Base-by-base conservation (phyloP, 2,888 invertebrate genomes). In the Coenonympha arcania region DNA sequence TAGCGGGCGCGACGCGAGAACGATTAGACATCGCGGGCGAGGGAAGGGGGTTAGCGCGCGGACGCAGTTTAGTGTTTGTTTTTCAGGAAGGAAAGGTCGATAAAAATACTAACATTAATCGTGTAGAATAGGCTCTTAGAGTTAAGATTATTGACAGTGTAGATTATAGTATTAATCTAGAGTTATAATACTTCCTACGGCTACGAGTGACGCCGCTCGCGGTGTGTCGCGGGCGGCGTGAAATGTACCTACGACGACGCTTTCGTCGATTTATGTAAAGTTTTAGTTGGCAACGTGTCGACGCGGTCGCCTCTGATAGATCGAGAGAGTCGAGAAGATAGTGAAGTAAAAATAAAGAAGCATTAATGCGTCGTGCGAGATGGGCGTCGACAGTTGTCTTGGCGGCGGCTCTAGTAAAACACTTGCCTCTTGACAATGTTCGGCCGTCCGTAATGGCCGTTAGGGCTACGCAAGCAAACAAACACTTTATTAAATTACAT, bases 31-130 rank as follows among this genome's bases (percentile, higher is more conserved):
- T 67, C 67, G 64, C 65, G 56, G 64, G 40, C 57, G 64, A 56
- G 64, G 71, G 76, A 73, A 71, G 72, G 73, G 74, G 71, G 73
- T 80, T 79, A 80, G 78, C 73, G 60, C 61, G 65, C 63, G 65
- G 59, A 66, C 64, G 62, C 44, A 24, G 61, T 68, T 76, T 76
- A 79, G 77, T 76, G 69, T 79, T 79, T 76, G 72, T 90, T 89
- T 90, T 91, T 90, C 87, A 92, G 89, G 90, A 92, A 92, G 89
- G 92, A 92, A 76, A 92, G 90, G 89, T 92, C 92, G 90, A 92
- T 91, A 90, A 92, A 92, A 90, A 92, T 91, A 90, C 92, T 92
- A 88, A 78, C 85, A 89, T 89, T 86, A 85, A 84, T 85, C 55
- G 74, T 84, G 78, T 79, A 84, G 80, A 82, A 80, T 70, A 77